These are phyloP conservation scores for Perccottus glenii DNA, from an alignment of 2,113 vertebrate genomes.

Conservation along the genomic window DNA sequence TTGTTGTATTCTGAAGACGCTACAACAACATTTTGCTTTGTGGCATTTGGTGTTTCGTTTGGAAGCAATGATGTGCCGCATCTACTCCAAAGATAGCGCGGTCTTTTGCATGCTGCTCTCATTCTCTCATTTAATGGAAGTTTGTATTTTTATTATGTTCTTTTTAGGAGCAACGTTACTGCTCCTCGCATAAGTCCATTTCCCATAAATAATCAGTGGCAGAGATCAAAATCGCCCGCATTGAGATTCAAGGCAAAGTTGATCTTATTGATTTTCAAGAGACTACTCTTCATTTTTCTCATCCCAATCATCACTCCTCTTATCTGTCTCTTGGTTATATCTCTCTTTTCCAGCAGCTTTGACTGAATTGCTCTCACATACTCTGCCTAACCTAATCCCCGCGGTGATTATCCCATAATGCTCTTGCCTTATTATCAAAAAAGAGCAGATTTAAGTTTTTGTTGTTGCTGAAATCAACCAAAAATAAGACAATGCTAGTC, in stretches of 20 bases:
- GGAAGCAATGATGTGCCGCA: not conserved
- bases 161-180: constrained; percentile 28
- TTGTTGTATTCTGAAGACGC: not conserved
- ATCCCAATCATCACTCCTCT: constrained; percentile 66
- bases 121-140: not conserved
- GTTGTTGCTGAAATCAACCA: constrained; percentile 60
- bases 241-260: constrained; percentile 67
- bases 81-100: not conserved
- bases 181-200: constrained; percentile 45
- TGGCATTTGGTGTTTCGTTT: not conserved
- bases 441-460: constrained; percentile 67
- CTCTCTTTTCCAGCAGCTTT: constrained; percentile 59
- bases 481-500: constrained; percentile 58
- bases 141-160: constrained; percentile 19
- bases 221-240: constrained; percentile 62
- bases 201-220: constrained; percentile 58
- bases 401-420: constrained; percentile 72
- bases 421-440: constrained; percentile 73
- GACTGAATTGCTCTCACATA: constrained; percentile 50
- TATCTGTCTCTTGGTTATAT: constrained; percentile 63
- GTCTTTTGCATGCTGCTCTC: not conserved
- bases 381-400: constrained; percentile 66
- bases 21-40: no score
- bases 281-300: constrained; percentile 65
- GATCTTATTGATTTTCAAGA: constrained; percentile 76